Conservation (phyloP, 2,888 invertebrate genomes). For the Stratiomys singularior region DNA sequence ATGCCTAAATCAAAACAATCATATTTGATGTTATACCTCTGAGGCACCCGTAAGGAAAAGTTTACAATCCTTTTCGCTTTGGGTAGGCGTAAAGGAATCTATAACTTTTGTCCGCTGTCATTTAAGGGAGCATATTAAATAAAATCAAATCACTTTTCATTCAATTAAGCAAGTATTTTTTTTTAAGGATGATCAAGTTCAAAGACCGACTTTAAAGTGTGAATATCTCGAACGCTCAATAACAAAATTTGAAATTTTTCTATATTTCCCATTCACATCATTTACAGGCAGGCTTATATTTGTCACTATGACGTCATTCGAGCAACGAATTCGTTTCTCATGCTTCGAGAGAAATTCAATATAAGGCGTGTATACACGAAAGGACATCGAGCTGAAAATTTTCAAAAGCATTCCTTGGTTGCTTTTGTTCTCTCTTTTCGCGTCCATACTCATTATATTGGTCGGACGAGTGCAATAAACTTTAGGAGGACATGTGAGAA, state of each 20-base stretch:
- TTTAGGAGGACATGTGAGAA: not conserved
- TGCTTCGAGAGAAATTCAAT: not conserved
- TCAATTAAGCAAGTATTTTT: not conserved
- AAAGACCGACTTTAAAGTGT: not conserved
- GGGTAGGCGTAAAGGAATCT: too few relatives aligned
- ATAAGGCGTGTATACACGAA: not conserved
- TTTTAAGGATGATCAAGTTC: not conserved
- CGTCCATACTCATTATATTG: not conserved
- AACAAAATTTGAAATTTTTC: not conserved
- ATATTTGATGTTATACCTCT: too few relatives aligned
- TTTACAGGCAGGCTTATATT: not conserved
- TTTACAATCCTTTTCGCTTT: too few relatives aligned
- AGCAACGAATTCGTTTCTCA: not conserved
- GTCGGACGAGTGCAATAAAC: slow-evolving; percentile 27
- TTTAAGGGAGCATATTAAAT: too few relatives aligned
- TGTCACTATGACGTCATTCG: not conserved
- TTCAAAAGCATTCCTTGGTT: not conserved
- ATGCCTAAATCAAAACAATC: too few relatives aligned
- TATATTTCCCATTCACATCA: not conserved
- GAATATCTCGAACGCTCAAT: not conserved
- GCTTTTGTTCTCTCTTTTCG: not conserved
- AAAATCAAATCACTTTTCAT: too few relatives aligned
- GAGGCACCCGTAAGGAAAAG: too few relatives aligned
- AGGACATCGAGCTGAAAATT: not conserved
- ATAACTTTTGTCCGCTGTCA: too few relatives aligned